Evolutionary conservation across 2,888 invertebrate genomes (phyloP), one percentile per base, ranked within the genome.

Genomic region (Dione vanillae): DNA sequence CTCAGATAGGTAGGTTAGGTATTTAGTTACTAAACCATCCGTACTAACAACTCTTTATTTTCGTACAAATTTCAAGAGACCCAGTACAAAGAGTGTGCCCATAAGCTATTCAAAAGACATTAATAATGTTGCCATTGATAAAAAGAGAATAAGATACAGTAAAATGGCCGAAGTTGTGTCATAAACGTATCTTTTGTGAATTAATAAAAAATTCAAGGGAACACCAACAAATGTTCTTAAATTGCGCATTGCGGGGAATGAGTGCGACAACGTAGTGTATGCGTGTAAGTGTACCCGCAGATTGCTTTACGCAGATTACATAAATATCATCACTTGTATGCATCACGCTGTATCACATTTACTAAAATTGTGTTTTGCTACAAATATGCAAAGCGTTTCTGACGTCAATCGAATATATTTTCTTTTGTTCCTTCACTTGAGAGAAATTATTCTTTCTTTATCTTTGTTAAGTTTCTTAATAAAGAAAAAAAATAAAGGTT

Each of bases 171-270:
- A 71, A 71, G 62, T 66, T 49, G n/a, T 59, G 51, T 51, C 62
- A 47, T 27, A 45, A 67, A 71, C 41, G 47, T 64, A 67, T 35
- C 62, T 27, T 20, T 20, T 45, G 47, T 19, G 54, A 62, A 62
- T 62, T 62, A 67, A 49, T 64, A 49, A 71, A 67, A 67, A 70
- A 70, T 62, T 70, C 70, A 70, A 19, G 62, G 58, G 49, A 52
- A 68, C 16, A 64, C 69, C 64, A 65, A 72, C 62, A 66, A 70
- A 71, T 70, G 54, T 64, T 68, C 56, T 51, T 64, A 67, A 41
- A 61, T 79, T 80, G 85, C 88, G 88, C 87, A 88, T 74, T 88
- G 87, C 88, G 85, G 86, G 62, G 72, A 75, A 78, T 80, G 82
- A 62, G 70, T 73, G 71, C 75, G 75, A 70, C 77, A 66, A 19